Percentiles rank a stretch among this genome's conserved stretches.
Conservation (phyloP, 2,888 invertebrate genomes). For the Venustoraphidia nigricollis region DNA sequence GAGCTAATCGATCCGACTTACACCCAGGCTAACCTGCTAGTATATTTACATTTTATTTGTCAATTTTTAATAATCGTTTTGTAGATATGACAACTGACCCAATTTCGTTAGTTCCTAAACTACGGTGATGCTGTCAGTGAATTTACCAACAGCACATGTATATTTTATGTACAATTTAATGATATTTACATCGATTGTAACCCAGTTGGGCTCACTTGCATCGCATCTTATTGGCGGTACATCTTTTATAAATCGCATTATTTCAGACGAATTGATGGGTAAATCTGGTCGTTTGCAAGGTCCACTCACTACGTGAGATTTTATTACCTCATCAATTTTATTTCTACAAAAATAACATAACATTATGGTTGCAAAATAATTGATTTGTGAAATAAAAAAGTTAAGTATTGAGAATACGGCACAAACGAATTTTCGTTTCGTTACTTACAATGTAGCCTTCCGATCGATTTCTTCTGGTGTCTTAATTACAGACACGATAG, state of each 20-base stretch:
- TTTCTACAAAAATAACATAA: conserved; percentile 20
- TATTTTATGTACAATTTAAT: conserved; percentile 8
- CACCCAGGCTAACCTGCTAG: no score
- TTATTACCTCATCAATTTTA: conserved; percentile 31
- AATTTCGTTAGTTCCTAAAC: background rate
- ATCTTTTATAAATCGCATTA: conserved; percentile 52
- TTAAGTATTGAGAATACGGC: no score
- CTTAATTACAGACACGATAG: no score
- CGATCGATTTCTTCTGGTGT: no score
- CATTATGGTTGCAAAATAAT: background rate
- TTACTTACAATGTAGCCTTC: no score
- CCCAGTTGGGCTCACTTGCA: conserved; percentile 52
- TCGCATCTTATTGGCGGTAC: conserved; percentile 49
- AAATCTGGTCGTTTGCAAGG: conserved; percentile 50
- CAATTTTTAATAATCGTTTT: no score
- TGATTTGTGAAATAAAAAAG: no score
- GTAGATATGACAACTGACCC: background rate
- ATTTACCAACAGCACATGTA: no score
- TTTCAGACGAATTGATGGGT: conserved; percentile 51
- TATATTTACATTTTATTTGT: no score
- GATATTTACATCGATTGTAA: conserved; percentile 48
- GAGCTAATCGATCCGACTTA: no score
- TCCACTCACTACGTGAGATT: conserved; percentile 26
- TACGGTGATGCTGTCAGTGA: no score
- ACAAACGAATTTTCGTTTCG: no score